phyloP scores from a whole-genome alignment of 2,888 invertebrate genomes.

The Drosophila barbarae region DNA sequence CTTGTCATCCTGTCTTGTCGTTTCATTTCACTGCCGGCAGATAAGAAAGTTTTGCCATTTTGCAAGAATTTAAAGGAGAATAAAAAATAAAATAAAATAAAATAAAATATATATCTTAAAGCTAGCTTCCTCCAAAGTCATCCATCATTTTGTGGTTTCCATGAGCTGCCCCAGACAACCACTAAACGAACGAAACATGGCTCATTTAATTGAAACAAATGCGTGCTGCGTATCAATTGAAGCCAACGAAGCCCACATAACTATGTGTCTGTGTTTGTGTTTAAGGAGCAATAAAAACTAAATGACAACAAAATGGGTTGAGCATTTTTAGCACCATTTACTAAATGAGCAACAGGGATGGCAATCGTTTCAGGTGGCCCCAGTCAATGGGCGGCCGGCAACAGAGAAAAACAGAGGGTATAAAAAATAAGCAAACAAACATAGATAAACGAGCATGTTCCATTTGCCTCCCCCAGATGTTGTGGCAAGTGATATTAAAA shows the following conservation, averaged over 20 bases:
- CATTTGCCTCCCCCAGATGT: constrained; percentile 30
- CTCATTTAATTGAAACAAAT: constrained; percentile 74
- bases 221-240: constrained; percentile 75
- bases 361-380: constrained; percentile 49
- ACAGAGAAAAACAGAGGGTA: neutral
- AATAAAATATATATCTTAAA: constrained; percentile 1
- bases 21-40: constrained; percentile 27
- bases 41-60: constrained; percentile 22
- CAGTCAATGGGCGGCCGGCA: constrained; percentile 58
- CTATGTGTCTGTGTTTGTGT: constrained; percentile 10
- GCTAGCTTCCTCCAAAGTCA: constrained; percentile 16
- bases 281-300: constrained; percentile 37
- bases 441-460: constrained; percentile 20
- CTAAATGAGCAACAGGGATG: constrained; percentile 39
- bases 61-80: neutral
- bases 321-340: constrained; percentile 17
- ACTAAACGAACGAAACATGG: constrained; percentile 65
- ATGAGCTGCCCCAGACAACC: constrained; percentile 12
- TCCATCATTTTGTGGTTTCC: constrained; percentile 31
- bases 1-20: constrained; percentile 30
- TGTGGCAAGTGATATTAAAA: constrained; percentile 54
- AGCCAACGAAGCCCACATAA: constrained; percentile 29
- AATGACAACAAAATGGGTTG: constrained; percentile 29
- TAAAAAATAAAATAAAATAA: neutral
- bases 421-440: constrained; percentile 7